These are phyloP conservation scores for Orycteropus afer DNA, from an alignment of 2,113 vertebrate genomes.

Conservation along the genomic window DNA sequence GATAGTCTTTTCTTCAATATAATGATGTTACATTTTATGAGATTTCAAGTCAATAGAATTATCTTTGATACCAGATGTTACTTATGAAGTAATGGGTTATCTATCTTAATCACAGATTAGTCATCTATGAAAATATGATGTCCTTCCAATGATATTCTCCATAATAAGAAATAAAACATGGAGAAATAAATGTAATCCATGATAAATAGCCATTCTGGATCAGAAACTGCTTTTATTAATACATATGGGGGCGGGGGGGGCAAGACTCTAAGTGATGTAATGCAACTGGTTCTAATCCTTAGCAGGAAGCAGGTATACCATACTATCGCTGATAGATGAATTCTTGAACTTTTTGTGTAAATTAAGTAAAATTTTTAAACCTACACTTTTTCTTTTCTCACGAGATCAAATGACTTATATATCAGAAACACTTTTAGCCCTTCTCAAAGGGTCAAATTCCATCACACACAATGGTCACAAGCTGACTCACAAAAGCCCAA, in stretches of 20 bases:
- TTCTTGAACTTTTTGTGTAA: neutral
- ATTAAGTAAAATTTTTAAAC: slow-evolving; percentile 5
- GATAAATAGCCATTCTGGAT: slow-evolving; percentile 47
- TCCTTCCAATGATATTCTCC: slow-evolving; percentile 66
- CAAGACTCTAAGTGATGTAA: neutral
- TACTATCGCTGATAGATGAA: neutral
- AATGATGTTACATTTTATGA: slow-evolving; percentile 79
- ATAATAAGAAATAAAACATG: slow-evolving; percentile 65
- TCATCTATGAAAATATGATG: slow-evolving; percentile 78
- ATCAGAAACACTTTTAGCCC: neutral
- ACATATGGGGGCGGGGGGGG: neutral
- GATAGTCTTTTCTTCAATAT: slow-evolving; percentile 70
- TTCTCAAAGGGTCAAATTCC: neutral
- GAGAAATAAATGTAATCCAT: slow-evolving; percentile 58
- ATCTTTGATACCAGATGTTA: slow-evolving; percentile 79
- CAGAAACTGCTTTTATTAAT: slow-evolving; percentile 52
- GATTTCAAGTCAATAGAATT: slow-evolving; percentile 77
- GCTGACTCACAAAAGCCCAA: neutral
- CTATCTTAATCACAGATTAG: slow-evolving; percentile 76
- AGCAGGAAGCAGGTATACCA: neutral
- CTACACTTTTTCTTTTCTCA: neutral
- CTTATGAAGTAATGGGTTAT: slow-evolving; percentile 69
- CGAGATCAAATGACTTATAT: neutral
- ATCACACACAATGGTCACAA: neutral
- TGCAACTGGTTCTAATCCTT: neutral